A percentile compares a stretch with the other conserved stretches of the same genome.
Evolutionary conservation across 2,797 vertebrate genomes (phyloP).

Genomic region (Peromyscus eremicus): DNA sequence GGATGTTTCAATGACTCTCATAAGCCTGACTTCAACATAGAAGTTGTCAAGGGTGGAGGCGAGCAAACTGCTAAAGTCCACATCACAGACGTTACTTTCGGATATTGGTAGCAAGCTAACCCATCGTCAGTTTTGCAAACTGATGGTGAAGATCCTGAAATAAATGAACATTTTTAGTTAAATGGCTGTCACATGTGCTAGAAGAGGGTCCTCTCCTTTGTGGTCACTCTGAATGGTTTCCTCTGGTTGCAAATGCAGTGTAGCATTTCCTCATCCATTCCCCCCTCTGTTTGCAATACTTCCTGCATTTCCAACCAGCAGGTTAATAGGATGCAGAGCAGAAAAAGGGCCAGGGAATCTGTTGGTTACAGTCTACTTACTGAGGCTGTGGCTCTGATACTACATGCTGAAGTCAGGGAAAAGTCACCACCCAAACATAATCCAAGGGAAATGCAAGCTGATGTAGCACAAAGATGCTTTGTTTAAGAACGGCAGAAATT

Average conservation of each 20-base stretch:
- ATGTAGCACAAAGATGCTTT: slow-evolving; percentile 87
- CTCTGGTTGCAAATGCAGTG: neutral
- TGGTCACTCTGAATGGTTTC: slow-evolving; percentile 67
- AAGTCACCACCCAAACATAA: slow-evolving; percentile 85
- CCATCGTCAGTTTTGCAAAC: slow-evolving; percentile 37
- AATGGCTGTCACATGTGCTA: neutral
- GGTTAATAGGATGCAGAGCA: slow-evolving; percentile 83
- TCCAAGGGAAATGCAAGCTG: slow-evolving; percentile 86
- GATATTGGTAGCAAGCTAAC: slow-evolving; percentile 16
- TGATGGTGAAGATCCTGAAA: slow-evolving; percentile 36
- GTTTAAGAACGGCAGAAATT: slow-evolving; percentile 86
- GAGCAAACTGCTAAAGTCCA: slow-evolving; percentile 41
- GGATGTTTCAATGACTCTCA: neutral
- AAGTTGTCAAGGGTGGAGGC: neutral
- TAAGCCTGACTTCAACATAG: neutral
- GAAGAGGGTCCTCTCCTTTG: slow-evolving; percentile 9
- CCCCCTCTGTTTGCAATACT: slow-evolving; percentile 79
- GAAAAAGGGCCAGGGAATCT: slow-evolving; percentile 85
- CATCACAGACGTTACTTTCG: slow-evolving; percentile 24
- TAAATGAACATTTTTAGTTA: slow-evolving; percentile 49
- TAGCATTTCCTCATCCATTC: slow-evolving; percentile 72
- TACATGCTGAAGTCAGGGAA: slow-evolving; percentile 86
- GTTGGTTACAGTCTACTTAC: slow-evolving; percentile 87
- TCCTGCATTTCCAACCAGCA: slow-evolving; percentile 75
- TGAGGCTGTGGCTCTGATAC: slow-evolving; percentile 80